Evolutionary conservation across 1,140 invertebrate species (phyloP), one percentile per base, ranked within the genome.

Genomic region (Diabrotica virgifera): DNA sequence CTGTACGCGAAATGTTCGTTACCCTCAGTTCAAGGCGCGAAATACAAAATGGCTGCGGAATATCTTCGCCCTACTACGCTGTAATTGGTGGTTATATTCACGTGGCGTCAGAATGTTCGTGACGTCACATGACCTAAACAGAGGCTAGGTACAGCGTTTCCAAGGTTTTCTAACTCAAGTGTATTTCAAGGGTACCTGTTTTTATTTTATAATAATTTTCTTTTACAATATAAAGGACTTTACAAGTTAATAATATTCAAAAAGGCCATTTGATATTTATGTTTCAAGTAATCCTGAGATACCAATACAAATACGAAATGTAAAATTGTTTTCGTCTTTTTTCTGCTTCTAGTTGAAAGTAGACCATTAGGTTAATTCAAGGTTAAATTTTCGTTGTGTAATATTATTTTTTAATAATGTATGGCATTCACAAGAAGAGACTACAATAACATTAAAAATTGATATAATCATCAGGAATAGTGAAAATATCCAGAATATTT

Each of bases 101-200:
- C 65, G 62, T 75, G 72, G 75, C 75, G 72, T 71, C 74, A 74
- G 65, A 65, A 59, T 59, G 62, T 71, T 60, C 53, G 69, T 76
- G 74, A 76, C 75, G 75, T 74, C 64, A 56, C 38, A 8, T 51
- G 7, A 60, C 68, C 67, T 50, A 8, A 12, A 50, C 24, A 36
- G 74, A 76, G 74, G 62, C 64, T 76, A 76, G 14, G 59, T 70
- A 70, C 70, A 67, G 62, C 52, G 58, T 72, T 75, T 72, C 72
- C 74, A 74, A 76, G 74, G 74, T 76, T 73, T 74, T 59, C 40
- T 52, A 57, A 57, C 37, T 67, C 89, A 88, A 92, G 77, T 93
- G 82, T 78, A 60, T 63, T 68, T 74, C 72, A 72, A 74, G 72
- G 71, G 72, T 74, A 70, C 9, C 9, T 59, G 50, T 62, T 65